Conservation (phyloP, 1,140 invertebrate species). For the Drosophila pruinosa region DNA sequence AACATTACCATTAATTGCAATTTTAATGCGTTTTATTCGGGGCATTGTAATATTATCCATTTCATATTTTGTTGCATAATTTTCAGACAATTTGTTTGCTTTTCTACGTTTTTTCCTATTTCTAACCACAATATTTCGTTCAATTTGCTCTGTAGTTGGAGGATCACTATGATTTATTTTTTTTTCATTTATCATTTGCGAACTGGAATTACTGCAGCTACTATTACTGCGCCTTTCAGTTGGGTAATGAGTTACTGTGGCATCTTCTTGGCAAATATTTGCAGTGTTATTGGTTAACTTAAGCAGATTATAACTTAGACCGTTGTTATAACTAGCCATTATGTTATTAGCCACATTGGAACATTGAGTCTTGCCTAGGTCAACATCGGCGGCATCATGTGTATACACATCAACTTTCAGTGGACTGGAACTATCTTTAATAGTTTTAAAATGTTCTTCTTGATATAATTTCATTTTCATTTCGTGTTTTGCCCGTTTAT, state of each 20-base stretch:
- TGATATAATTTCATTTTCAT: not conserved
- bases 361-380: not conserved
- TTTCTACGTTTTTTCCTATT: slow-evolving; percentile 49
- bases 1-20: slow-evolving; percentile 47
- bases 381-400: slow-evolving; percentile 8
- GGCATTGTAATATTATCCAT: slow-evolving; percentile 10
- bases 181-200: slow-evolving; percentile 43
- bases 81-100: not conserved
- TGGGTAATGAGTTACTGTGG: too few species aligned
- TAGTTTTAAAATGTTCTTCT: not conserved
- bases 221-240: slow-evolving; percentile 21
- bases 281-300: slow-evolving; percentile 32
- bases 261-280: not conserved
- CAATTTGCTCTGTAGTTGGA: not conserved
- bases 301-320: slow-evolving; percentile 35
- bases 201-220: slow-evolving; percentile 43
- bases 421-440: slow-evolving; percentile 13
- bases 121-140: slow-evolving; percentile 19
- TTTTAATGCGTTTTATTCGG: slow-evolving; percentile 56
- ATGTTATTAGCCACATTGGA: not conserved
- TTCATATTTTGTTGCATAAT: not conserved
- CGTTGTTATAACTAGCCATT: not conserved
- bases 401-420: slow-evolving; percentile 45
- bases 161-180: slow-evolving; percentile 3
- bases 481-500: slow-evolving; percentile 4